Conservation (phyloP, 2,888 invertebrate species). For the Heliconius ethilla region DNA sequence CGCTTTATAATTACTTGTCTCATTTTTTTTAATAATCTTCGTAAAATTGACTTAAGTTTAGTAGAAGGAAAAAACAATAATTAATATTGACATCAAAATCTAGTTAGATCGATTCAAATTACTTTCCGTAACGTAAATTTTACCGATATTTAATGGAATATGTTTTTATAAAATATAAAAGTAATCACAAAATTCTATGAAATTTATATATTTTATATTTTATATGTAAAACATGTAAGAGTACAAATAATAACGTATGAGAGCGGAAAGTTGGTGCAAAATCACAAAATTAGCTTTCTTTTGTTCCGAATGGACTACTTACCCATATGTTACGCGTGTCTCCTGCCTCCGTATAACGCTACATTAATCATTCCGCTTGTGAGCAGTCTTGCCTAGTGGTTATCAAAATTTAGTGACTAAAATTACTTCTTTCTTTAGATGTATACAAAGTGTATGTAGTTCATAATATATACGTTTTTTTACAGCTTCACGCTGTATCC, state of each 20-base stretch:
- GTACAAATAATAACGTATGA: slow-evolving; percentile 35
- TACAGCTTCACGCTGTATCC: no score
- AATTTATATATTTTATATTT: background rate
- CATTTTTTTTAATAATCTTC: slow-evolving; percentile 9
- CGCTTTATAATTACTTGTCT: slow-evolving; percentile 12
- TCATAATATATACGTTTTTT: no score
- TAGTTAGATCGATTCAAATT: slow-evolving; percentile 5
- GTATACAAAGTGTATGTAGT: background rate
- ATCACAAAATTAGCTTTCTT: slow-evolving; percentile 48
- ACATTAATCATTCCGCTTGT: slow-evolving; percentile 44
- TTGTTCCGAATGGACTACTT: slow-evolving; percentile 46
- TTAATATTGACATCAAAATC: background rate
- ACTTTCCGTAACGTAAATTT: background rate
- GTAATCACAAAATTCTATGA: background rate
- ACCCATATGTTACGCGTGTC: slow-evolving; percentile 45
- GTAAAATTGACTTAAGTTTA: background rate
- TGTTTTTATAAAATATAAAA: background rate
- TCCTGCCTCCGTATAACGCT: slow-evolving; percentile 38
- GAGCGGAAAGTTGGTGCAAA: slow-evolving; percentile 45
- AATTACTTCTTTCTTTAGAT: slow-evolving; percentile 5
- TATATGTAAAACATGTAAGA: background rate
- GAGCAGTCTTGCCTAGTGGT: slow-evolving; percentile 43
- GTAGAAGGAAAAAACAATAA: background rate
- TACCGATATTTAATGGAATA: background rate
- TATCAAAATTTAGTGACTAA: slow-evolving; percentile 20